These are phyloP conservation scores for Onychostruthus taczanowskii DNA, from an alignment of 2,113 vertebrate genomes.

Conservation along the genomic window DNA sequence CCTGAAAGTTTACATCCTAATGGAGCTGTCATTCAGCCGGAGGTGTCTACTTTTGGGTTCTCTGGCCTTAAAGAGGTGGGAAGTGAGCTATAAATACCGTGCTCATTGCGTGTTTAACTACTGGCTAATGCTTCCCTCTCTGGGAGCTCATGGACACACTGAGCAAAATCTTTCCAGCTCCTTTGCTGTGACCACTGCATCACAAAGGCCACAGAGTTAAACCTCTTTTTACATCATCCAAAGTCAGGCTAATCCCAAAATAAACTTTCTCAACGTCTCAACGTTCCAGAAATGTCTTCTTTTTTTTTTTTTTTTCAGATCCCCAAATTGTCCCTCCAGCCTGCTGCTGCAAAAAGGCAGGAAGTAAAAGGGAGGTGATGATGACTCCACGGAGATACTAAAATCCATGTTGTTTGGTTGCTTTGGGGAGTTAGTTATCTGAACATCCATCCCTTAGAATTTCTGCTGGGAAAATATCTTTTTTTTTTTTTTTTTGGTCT, in stretches of 20 bases:
- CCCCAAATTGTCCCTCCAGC: not conserved
- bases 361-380: not conserved
- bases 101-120: not conserved
- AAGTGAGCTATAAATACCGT: not conserved
- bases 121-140: not conserved
- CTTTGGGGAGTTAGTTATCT: not conserved
- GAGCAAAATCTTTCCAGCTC: not conserved
- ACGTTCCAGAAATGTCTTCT: not conserved
- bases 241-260: conserved; percentile 25
- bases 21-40: not conserved
- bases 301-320: not conserved
- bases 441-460: not conserved
- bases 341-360: not conserved
- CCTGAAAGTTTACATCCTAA: not conserved
- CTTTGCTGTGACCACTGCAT: not conserved
- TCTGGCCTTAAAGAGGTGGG: not conserved
- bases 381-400: not conserved
- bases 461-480: not conserved
- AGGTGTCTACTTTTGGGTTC: not conserved
- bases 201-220: not conserved
- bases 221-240: not conserved
- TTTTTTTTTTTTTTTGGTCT: not conserved
- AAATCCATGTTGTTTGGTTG: not conserved
- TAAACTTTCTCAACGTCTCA: not conserved
- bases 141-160: not conserved